Conservation (phyloP, 2,113 vertebrate species). For the Pachycephala philippinensis region DNA sequence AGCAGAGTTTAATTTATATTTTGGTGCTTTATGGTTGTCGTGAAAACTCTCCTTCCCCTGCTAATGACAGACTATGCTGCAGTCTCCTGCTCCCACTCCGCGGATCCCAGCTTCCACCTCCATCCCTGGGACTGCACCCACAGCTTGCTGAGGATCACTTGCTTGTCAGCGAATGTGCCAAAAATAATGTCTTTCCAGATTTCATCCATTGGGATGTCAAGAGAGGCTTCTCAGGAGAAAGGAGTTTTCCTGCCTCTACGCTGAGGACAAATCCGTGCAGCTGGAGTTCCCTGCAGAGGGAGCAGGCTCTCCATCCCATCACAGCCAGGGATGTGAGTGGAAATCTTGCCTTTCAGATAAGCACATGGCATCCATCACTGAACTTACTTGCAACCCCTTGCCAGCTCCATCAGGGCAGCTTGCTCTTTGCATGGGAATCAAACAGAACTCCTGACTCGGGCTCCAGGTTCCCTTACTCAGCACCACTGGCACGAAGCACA, state of each 20-base stretch:
- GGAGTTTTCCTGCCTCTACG: neutral
- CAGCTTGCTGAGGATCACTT: neutral
- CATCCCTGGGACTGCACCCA: neutral
- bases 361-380: rapidly evolving
- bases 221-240: neutral
- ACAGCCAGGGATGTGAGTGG: neutral
- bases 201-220: neutral
- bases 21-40: neutral
- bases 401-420: neutral
- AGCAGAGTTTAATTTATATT: neutral
- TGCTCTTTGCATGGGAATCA: neutral
- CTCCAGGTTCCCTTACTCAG: neutral
- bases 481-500: rapidly evolving
- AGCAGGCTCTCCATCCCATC: neutral
- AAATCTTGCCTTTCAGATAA: neutral
- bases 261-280: neutral
- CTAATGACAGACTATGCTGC: neutral
- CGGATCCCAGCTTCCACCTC: neutral
- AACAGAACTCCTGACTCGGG: no score
- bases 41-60: neutral
- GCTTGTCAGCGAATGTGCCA: rapidly evolving
- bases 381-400: neutral
- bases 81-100: neutral
- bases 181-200: neutral
- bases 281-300: neutral